Conservation (phyloP, 2,888 invertebrate genomes). For the Clanis bilineata region DNA sequence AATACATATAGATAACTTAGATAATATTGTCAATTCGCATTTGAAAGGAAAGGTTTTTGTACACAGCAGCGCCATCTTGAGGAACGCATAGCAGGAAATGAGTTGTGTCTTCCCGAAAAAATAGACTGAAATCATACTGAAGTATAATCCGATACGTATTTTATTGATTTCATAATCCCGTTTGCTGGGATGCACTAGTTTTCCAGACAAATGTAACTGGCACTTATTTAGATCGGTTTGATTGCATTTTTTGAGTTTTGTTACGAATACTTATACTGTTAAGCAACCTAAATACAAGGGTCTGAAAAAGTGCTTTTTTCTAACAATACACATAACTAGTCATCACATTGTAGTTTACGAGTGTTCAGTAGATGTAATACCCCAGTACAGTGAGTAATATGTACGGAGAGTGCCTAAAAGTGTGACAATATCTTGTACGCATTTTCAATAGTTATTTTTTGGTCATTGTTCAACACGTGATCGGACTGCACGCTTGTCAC, state of each 20-base stretch:
- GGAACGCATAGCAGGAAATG: conserved; percentile 24
- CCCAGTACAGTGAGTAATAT: conserved; percentile 61
- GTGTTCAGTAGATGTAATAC: conserved; percentile 70
- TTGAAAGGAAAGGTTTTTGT: neutral
- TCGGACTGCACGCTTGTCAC: neutral
- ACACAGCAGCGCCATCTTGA: neutral
- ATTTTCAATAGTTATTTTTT: conserved; percentile 46
- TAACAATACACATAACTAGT: conserved; percentile 40
- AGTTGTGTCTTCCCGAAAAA: conserved; percentile 64
- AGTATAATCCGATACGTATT: conserved; percentile 27
- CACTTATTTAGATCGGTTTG: conserved; percentile 66
- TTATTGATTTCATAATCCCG: conserved; percentile 50
- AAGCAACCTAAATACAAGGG: conserved; percentile 26
- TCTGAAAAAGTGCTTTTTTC: conserved; percentile 72
- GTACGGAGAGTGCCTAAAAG: conserved; percentile 71
- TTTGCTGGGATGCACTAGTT: conserved; percentile 78
- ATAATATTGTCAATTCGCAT: neutral
- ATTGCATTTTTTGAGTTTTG: conserved; percentile 21
- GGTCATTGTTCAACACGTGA: conserved; percentile 14
- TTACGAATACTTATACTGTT: neutral
- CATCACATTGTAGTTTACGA: conserved; percentile 52
- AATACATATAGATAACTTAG: neutral
- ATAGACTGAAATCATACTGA: conserved; percentile 63
- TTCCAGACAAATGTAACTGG: conserved; percentile 58
- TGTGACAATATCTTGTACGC: conserved; percentile 69